Conservation (phyloP, 1,140 invertebrate genomes). For the Diorhabda sublineata region DNA sequence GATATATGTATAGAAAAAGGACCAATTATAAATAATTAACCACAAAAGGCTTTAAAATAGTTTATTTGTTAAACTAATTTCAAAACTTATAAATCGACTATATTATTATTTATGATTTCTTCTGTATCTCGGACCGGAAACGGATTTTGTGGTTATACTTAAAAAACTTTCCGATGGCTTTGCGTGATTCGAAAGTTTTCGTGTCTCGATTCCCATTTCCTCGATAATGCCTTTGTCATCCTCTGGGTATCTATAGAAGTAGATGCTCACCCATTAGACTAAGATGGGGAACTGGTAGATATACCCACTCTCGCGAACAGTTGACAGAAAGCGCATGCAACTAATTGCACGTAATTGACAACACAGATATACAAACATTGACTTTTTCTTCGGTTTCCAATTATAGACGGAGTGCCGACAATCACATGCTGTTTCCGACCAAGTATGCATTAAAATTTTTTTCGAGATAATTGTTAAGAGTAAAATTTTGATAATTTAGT, state of each 20-base stretch:
- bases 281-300: background rate
- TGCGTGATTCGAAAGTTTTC: background rate
- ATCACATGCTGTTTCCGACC: conserved; percentile 3
- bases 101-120: too few relatives aligned
- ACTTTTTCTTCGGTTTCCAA: conserved; percentile 12
- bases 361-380: conserved; percentile 14
- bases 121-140: background rate
- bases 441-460: conserved; percentile 1
- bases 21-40: too few relatives aligned
- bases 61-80: too few relatives aligned
- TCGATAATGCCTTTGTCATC: background rate
- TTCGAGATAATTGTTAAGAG: background rate
- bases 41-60: too few relatives aligned
- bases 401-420: conserved; percentile 11
- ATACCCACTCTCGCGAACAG: background rate
- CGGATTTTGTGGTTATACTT: background rate
- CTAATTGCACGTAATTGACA: conserved; percentile 18
- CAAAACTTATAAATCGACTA: too few relatives aligned
- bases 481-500: background rate
- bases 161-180: background rate
- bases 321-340: conserved; percentile 10
- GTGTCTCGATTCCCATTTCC: background rate
- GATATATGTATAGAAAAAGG: too few relatives aligned
- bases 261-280: background rate
- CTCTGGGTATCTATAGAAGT: background rate